Evolutionary conservation across 2,888 invertebrate species (phyloP).

Genomic region (Sarcophaga carnaria): DNA sequence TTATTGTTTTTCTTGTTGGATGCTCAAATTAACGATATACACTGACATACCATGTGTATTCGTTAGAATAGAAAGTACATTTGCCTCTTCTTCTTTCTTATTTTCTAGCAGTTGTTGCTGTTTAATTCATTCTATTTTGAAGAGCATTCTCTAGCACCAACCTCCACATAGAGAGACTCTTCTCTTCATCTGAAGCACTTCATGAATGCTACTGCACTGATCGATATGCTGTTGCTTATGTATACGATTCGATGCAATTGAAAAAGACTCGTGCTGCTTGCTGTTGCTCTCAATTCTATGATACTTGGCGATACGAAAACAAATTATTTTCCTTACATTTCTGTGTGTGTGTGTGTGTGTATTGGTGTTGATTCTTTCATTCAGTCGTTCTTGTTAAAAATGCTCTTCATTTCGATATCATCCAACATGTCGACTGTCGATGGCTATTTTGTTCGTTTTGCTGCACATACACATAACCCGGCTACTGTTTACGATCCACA

Average conservation of each 20-base stretch:
- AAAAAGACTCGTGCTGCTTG: conserved; percentile 50
- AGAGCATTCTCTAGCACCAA: neutral
- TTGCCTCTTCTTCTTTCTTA: too few species aligned
- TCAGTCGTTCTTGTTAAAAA: neutral
- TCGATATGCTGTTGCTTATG: neutral
- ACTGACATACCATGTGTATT: too few species aligned
- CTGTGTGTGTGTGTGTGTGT: neutral
- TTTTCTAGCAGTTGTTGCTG: conserved; percentile 54
- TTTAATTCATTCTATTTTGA: conserved; percentile 48
- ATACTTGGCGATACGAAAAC: neutral
- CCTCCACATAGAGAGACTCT: too few species aligned
- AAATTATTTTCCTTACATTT: too few species aligned
- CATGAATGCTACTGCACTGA: neutral
- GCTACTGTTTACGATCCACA: conserved; percentile 57
- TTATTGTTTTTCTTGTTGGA: neutral
- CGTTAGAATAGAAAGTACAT: too few species aligned
- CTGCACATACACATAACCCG: conserved; percentile 37
- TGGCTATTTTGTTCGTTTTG: neutral
- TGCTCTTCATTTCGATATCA: too few species aligned
- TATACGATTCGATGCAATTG: neutral
- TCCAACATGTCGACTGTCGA: too few species aligned
- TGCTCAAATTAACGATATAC: too few species aligned
- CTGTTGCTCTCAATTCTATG: neutral
- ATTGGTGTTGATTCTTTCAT: neutral
- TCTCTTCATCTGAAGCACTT: too few species aligned